Percentiles rank a stretch among this genome's conserved stretches.
Evolutionary conservation across 2,113 vertebrate species (phyloP).

Genomic region (Sciurus niger): DNA sequence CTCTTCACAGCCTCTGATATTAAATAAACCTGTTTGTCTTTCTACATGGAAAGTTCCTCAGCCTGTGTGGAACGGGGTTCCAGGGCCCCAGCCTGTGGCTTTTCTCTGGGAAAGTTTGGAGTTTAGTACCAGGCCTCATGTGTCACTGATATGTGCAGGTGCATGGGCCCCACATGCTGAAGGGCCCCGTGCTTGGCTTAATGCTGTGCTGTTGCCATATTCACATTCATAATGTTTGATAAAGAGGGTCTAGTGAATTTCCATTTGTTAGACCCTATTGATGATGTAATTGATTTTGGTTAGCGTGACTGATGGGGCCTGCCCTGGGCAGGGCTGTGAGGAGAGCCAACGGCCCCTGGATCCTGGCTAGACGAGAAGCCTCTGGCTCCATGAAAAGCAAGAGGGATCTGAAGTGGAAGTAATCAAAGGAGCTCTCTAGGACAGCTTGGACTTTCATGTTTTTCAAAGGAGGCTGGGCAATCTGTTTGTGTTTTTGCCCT

Average conservation of each 20-base stretch:
- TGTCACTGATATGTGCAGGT: too few species aligned
- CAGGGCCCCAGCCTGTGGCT: not conserved
- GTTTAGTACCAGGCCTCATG: not conserved
- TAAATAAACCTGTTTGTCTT: not conserved
- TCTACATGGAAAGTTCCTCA: not conserved
- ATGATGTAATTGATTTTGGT: not conserved
- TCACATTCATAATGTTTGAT: not conserved
- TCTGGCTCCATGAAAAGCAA: constrained; percentile 74
- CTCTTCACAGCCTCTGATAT: not conserved
- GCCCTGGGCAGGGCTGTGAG: not conserved
- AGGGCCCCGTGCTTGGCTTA: not conserved
- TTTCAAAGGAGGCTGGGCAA: constrained; percentile 80
- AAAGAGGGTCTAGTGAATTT: not conserved
- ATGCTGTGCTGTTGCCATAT: not conserved
- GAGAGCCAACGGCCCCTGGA: not conserved
- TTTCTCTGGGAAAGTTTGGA: not conserved
- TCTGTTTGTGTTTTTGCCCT: constrained; percentile 82
- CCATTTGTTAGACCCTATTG: not conserved
- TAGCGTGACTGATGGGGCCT: not conserved
- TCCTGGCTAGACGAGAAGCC: constrained; percentile 41
- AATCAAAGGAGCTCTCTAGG: constrained; percentile 59
- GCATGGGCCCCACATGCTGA: not conserved
- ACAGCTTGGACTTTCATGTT: constrained; percentile 77
- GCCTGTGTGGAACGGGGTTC: not conserved
- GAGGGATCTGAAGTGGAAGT: constrained; percentile 71